A percentile compares a stretch with the other conserved stretches of the same genome.
Conservation (phyloP, 2,797 vertebrate species). For the Melanogrammus aeglefinus region DNA sequence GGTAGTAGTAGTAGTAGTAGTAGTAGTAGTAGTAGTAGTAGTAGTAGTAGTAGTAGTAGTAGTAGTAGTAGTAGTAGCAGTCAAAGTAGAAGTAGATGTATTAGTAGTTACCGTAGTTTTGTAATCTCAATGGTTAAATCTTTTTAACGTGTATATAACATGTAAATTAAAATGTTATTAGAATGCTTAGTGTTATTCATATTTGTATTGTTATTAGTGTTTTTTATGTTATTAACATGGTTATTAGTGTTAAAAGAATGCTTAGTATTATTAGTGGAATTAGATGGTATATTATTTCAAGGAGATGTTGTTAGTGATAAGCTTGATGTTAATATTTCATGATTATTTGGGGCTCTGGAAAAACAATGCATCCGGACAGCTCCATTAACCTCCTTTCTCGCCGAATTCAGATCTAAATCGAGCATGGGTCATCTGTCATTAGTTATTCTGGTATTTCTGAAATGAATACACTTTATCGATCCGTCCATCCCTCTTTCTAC, state of each 20-base stretch:
- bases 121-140: background rate
- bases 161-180: too few species aligned
- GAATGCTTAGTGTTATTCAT: too few species aligned
- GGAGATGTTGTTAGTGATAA: background rate
- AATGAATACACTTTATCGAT: slow-evolving; percentile 8
- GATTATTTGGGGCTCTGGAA: background rate
- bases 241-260: background rate
- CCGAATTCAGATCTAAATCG: slow-evolving; percentile 2
- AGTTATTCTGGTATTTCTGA: slow-evolving; percentile 15
- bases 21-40: too few species aligned
- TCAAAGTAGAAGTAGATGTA: background rate
- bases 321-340: slow-evolving; percentile 2
- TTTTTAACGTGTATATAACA: too few species aligned
- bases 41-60: background rate
- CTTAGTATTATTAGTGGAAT: background rate
- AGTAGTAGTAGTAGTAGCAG: background rate
- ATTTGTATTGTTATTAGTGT: too few species aligned
- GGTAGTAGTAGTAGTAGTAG: too few species aligned
- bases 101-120: background rate
- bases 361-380: background rate
- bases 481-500: slow-evolving; percentile 9
- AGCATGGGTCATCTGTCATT: background rate
- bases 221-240: background rate
- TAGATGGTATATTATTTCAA: background rate
- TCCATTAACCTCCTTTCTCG: background rate